Evolutionary conservation across 1,140 invertebrate genomes (phyloP).

Genomic region (Anadara kagoshimensis): DNA sequence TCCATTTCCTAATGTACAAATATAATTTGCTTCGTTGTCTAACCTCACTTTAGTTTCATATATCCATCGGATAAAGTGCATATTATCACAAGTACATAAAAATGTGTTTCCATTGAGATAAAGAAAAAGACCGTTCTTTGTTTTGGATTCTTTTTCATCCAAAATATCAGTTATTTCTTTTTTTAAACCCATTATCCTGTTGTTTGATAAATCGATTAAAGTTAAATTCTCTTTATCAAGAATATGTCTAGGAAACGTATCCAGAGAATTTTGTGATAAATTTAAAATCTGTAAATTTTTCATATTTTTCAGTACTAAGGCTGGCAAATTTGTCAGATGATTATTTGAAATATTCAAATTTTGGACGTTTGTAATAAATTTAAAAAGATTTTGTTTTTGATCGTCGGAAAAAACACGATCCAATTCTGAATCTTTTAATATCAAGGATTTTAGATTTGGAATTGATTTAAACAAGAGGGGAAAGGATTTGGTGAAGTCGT

Average conservation of each 20-base stretch:
- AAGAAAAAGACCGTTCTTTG: neutral
- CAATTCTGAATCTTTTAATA: neutral
- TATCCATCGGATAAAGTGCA: slow-evolving; percentile 3
- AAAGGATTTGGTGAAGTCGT: neutral
- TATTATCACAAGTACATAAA: neutral
- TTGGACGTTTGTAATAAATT: neutral
- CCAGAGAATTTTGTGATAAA: slow-evolving; percentile 7
- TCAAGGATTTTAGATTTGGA: neutral
- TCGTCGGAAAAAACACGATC: neutral
- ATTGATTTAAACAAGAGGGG: neutral
- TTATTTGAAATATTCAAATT: neutral
- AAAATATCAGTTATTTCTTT: neutral
- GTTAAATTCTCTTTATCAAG: neutral
- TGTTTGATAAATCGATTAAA: neutral
- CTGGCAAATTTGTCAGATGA: neutral
- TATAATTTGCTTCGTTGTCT: neutral
- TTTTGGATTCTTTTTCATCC: neutral
- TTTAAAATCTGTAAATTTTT: neutral
- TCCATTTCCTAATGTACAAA: neutral
- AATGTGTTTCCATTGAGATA: neutral
- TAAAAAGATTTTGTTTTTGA: slow-evolving; percentile 1
- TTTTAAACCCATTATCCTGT: neutral
- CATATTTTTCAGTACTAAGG: neutral
- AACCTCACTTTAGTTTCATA: neutral
- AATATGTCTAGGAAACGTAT: neutral